Conservation (phyloP, 2,113 vertebrate genomes). For the Pitta sordida region DNA sequence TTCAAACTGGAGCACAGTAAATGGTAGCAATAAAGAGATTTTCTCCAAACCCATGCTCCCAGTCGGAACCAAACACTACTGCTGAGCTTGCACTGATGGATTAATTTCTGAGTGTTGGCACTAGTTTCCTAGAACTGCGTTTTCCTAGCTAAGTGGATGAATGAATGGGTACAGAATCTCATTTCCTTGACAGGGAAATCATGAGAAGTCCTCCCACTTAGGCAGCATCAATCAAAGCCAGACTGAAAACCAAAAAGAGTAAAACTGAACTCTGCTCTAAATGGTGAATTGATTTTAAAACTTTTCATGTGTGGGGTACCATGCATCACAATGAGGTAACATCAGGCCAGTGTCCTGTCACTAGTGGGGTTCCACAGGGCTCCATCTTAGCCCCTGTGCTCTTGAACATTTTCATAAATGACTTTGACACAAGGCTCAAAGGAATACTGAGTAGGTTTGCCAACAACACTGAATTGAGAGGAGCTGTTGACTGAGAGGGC, state of each 20-base stretch:
- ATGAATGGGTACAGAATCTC: not conserved
- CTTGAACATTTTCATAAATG: not conserved
- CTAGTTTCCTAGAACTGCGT: not conserved
- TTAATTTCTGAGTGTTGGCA: not conserved
- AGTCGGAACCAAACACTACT: not conserved
- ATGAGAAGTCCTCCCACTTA: not conserved
- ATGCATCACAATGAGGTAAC: not conserved
- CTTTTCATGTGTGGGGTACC: not conserved
- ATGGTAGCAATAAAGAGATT: not conserved
- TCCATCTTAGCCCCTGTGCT: not conserved
- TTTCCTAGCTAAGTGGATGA: not conserved
- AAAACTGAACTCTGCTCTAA: not conserved
- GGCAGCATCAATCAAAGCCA: not conserved
- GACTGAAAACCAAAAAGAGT: not conserved
- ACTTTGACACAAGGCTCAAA: not conserved
- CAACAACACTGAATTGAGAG: not conserved
- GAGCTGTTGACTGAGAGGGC: not conserved
- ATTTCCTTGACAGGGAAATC: not conserved
- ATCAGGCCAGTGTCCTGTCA: not conserved
- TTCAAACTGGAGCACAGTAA: not conserved
- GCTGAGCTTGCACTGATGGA: not conserved
- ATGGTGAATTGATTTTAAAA: not conserved
- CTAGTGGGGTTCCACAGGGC: not conserved
- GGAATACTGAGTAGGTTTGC: not conserved
- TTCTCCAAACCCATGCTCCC: not conserved